These are phyloP conservation scores for Micropterix aruncella DNA, from an alignment of 2,888 invertebrate genomes.

Conservation along the genomic window DNA sequence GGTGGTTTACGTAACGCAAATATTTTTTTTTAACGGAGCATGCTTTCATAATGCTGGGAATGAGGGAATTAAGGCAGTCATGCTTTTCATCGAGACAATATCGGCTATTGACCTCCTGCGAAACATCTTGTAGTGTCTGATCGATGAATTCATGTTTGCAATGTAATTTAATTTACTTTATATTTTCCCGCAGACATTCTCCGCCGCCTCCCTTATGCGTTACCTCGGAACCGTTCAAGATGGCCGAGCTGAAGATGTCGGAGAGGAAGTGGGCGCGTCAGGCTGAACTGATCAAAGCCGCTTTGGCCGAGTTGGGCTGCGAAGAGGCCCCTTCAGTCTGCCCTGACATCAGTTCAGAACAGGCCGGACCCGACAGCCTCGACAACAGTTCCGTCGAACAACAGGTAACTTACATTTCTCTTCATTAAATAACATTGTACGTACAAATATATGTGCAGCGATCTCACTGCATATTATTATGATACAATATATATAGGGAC, in stretches of 20 bases:
- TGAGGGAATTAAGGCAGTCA: too few species aligned
- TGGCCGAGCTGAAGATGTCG: constrained; percentile 66
- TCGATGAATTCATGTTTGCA: background rate
- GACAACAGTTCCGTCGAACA: constrained; percentile 51
- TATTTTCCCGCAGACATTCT: constrained; percentile 23
- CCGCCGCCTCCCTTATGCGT: constrained; percentile 31
- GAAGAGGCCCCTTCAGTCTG: constrained; percentile 80
- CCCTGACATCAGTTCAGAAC: constrained; percentile 67
- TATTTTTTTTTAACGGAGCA: too few species aligned
- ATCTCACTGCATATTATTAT: too few species aligned
- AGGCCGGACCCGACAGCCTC: constrained; percentile 44
- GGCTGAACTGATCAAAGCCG: constrained; percentile 69
- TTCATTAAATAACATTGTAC: too few species aligned
- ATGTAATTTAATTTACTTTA: background rate
- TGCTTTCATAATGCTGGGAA: too few species aligned
- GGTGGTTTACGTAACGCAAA: too few species aligned
- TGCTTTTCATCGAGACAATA: too few species aligned
- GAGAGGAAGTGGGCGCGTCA: constrained; percentile 74
- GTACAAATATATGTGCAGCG: too few species aligned
- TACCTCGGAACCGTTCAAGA: constrained; percentile 48
- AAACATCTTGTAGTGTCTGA: too few species aligned
- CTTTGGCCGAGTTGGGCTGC: constrained; percentile 76
- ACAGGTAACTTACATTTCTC: too few species aligned
- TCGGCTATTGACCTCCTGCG: too few species aligned
- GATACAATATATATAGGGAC: too few species aligned